Base-by-base conservation (phyloP, 2,797 vertebrate species). In the Pelodytes ibericus region DNA sequence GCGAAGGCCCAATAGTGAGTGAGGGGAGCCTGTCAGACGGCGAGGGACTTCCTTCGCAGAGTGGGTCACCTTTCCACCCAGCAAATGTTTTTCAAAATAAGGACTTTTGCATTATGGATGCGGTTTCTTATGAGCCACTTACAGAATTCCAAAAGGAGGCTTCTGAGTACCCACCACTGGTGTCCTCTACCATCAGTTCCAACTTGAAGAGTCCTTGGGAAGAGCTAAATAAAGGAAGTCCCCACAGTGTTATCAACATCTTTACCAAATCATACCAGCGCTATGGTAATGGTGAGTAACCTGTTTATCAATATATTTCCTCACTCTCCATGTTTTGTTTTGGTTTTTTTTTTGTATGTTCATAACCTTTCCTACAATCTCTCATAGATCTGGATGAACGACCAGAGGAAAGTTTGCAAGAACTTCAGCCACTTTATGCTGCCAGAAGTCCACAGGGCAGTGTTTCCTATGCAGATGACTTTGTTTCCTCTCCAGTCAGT, bases 211-310 rank as follows among this genome's bases (percentile, higher is more conserved):
- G 88, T 11, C 91, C 92, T 0, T 98, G 95, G 97, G 95, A 96
- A 79, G 97, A 99, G 70, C 87, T 99, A 72, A 89, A 90, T 4
- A 96, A 95, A 81, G 97, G 97, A 83, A 97, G 96, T 84, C 94
- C 96, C 15, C 90, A 95, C 77, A 99, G 97, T 18, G 95, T 98
- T 72, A 99, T 99, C 88, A 98, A 95, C 85, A 96, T 99, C 86
- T 99, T 96, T 82, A 91, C 94, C 0, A 99, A 94, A 87, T 95
- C 92, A 63, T 90, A 94, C 20, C 93, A 93, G 7, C 83, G 90
- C 68, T 87, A 88, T 70, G 87, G 86, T 76, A 93, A 94, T 94
- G 95, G 96, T 97, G 80, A 86, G 88, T 56, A 13, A 51, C 2
- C 11, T 18, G 3, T 24, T 11, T 61, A 44, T 9, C 16, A 61